phyloP scores from a whole-genome alignment of 2,797 vertebrate genomes.

The Sebastes nivosus region DNA sequence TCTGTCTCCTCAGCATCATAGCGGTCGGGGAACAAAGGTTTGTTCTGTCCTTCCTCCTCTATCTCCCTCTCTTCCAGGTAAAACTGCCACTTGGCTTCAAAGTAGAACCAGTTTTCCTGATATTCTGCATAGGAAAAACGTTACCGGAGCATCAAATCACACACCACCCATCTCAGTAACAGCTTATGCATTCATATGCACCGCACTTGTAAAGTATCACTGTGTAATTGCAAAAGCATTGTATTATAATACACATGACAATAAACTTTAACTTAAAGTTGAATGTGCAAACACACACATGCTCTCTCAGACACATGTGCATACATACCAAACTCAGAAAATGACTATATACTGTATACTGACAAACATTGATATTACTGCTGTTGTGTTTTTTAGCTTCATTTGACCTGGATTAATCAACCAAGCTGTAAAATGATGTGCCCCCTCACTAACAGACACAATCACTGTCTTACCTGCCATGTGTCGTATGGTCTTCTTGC shows the following conservation, averaged over 20 bases:
- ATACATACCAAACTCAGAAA: neutral
- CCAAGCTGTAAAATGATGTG: neutral
- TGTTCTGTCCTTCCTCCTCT: conserved; percentile 85
- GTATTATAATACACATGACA: no score
- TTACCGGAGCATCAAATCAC: neutral
- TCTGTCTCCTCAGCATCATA: conserved; percentile 92
- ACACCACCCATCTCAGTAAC: neutral
- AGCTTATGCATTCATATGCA: neutral
- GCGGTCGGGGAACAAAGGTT: conserved; percentile 85
- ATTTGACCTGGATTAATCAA: neutral
- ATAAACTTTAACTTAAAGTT: no score
- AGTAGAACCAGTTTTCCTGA: conserved; percentile 99
- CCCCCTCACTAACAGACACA: neutral
- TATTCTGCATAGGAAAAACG: conserved; percentile 84
- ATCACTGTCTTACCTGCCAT: conserved; percentile 87
- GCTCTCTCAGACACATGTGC: neutral
- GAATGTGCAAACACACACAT: neutral
- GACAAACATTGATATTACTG: neutral
- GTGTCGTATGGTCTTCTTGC: conserved; percentile 94
- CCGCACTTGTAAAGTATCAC: no score
- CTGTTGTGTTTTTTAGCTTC: neutral
- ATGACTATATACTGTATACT: no score
- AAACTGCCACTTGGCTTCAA: conserved; percentile 98
- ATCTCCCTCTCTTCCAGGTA: conserved; percentile 95
- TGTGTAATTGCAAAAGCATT: no score